Evolutionary conservation across 1,140 invertebrate species (phyloP), one percentile per base, ranked within the genome.

Genomic region (Drosophila quadrilineata): DNA sequence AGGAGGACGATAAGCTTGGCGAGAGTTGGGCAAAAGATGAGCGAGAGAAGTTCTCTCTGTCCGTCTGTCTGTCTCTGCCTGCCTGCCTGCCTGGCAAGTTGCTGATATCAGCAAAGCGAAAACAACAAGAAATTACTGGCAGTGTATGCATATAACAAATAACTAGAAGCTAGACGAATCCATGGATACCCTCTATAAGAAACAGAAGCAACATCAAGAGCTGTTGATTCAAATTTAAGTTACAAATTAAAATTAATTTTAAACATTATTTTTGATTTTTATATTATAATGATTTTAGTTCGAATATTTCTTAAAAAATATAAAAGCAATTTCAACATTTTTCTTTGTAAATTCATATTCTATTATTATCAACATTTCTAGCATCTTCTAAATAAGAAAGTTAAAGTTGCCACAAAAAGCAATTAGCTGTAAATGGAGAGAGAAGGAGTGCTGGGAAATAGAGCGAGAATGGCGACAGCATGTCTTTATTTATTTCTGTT

Each of bases 401-500:
- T n/a, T n/a, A n/a, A n/a, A n/a, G n/a, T n/a, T n/a, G n/a, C n/a
- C n/a, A n/a, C n/a, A n/a, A 50, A 65, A 35, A 43, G 36, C 54
- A 65, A 65, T 65, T 65, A 65, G 54, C 40, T 14, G 6, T 9
- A 9, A 14, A 21, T 16, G 16, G 12, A n/a, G 35, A 28, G 17
- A 2, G n/a, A 31, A 22, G 9, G 9, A 5, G 24, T 41, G 50
- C n/a, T 28, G 19, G 9, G 35, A 10, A 19, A 26, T 3, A 21
- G 16, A 50, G 36, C 12, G 28, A 21, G 14, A 29, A n/a, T 63
- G 70, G 50, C 79, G 70, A 85, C 79, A 64, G 79, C 74, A 71
- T 71, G 66, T 84, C 70, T 84, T 84, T 77, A 84, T 77, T 76
- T 57, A 67, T 52, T 40, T 77, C n/a, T n/a, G n/a, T 54, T 41